Base-by-base conservation (phyloP, 2,797 vertebrate genomes). In the Typhlichthys subterraneus region DNA sequence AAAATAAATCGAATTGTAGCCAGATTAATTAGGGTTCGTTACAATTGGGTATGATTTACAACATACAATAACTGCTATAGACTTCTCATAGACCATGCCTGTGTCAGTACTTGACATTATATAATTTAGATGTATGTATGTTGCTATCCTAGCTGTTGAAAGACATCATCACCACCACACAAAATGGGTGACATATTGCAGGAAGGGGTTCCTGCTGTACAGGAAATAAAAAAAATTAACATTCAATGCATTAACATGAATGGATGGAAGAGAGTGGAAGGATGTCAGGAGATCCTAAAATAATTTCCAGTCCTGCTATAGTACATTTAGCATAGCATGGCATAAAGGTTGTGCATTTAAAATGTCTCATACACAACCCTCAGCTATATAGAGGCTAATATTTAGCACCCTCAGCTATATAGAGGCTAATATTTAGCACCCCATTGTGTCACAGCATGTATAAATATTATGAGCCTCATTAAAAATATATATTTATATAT, bases 21-120 rank as follows among this genome's bases (percentile, higher is more conserved):
- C 61, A 76, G 52, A 64, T 52, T 9, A 14, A 7, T 9, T 11
- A 19, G 7, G 15, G 4, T 42, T 42, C 2, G 38, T 42, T 42
- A 9, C 38, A 42, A 42, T 42, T 42, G 7, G 38, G 38, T 42
- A 7, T 42, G 38, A 7, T 42, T 9, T 42, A 10, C 8, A 42
- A 9, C 7, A 42, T 7, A 7, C 7, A 42, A 9, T 9, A 42
- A 2, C 9, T 42, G 9, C 7, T 57, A 55, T 53, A 55, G 23
- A 29, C 23, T 3, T 29, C 23, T 29, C 61, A 67, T 59, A 63
- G 48, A 63, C 70, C 65, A 31, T 17, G 68, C 63, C 75, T 13
- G 50, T 60, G 70, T 82, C 62, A 75, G 83, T 87, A 72, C n/a
- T 64, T 29, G 23, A 67, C 63, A 59, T 13, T n/a, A 51, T 61